These are phyloP conservation scores for Drosophila peninsularis DNA, from an alignment of 2,888 invertebrate species.

Conservation along the genomic window DNA sequence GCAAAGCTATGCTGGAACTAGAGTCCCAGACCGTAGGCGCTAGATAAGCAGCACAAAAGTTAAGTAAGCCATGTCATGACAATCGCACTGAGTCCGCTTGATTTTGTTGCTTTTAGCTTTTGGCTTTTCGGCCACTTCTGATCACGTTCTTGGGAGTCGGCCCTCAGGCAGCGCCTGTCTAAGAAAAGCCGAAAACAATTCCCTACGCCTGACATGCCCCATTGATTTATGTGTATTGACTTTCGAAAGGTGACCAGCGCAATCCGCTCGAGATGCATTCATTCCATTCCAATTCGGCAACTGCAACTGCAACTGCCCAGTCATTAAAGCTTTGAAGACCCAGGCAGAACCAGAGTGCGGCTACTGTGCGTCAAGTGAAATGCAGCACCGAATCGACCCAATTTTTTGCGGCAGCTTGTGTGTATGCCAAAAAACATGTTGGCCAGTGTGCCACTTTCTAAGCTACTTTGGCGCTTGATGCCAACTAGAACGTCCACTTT, in stretches of 20 bases:
- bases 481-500: slow-evolving; percentile 71
- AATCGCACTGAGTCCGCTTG: slow-evolving; percentile 64
- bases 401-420: slow-evolving; percentile 31
- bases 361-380: slow-evolving; percentile 73
- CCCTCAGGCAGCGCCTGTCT: slow-evolving; percentile 58
- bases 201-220: slow-evolving; percentile 34
- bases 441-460: slow-evolving; percentile 72
- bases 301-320: slow-evolving; percentile 32
- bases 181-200: slow-evolving; percentile 42
- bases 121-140: slow-evolving; percentile 34
- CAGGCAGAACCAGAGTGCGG: slow-evolving; percentile 8
- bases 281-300: slow-evolving; percentile 6
- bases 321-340: slow-evolving; percentile 57
- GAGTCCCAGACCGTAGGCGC: slow-evolving; percentile 52
- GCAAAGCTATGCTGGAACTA: slow-evolving; percentile 28
- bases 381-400: slow-evolving; percentile 60
- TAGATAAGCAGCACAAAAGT: slow-evolving; percentile 71
- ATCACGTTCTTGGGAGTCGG: slow-evolving; percentile 60
- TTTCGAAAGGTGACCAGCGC: slow-evolving; percentile 51
- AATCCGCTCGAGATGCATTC: slow-evolving; percentile 35
- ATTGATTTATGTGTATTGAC: slow-evolving; percentile 69
- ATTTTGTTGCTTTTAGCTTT: slow-evolving; percentile 20
- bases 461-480: slow-evolving; percentile 23
- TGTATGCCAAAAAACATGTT: slow-evolving; percentile 62
- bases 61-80: slow-evolving; percentile 79